A percentile compares a stretch with the other conserved stretches of the same genome.
Evolutionary conservation across 2,113 vertebrate genomes (phyloP).

Genomic region (Malurus melanocephalus): DNA sequence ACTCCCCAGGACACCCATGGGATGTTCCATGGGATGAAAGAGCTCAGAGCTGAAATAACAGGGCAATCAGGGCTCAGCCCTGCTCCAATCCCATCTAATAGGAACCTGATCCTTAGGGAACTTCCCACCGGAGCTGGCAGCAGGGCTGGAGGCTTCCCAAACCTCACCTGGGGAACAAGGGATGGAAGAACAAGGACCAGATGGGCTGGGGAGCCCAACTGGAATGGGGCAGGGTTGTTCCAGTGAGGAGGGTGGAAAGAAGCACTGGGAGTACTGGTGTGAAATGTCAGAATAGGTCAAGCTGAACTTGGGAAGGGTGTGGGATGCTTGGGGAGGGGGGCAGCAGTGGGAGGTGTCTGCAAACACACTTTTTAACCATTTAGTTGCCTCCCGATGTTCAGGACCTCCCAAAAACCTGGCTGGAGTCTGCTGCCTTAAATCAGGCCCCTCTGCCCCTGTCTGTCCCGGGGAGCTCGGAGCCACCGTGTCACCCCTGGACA

Average conservation of each 20-base stretch:
- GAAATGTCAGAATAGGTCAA: not conserved
- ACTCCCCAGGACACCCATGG: not conserved
- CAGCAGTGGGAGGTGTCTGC: not conserved
- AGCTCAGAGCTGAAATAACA: not conserved
- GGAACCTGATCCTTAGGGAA: not conserved
- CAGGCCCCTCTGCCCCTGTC: not conserved
- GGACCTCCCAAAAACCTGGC: not conserved
- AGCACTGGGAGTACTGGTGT: not conserved
- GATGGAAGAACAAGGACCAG: not conserved
- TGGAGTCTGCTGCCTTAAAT: fast-evolving
- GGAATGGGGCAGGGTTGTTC: fast-evolving
- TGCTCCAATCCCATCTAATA: not conserved
- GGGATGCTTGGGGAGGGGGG: not conserved
- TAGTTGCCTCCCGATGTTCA: not conserved
- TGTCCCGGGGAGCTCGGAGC: fast-evolving
- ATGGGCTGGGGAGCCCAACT: not conserved
- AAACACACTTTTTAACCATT: not conserved
- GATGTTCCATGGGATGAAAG: not conserved
- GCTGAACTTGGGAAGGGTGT: not conserved
- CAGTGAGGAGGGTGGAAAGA: not conserved
- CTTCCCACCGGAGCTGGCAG: not conserved
- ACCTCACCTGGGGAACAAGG: not conserved
- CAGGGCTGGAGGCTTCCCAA: not conserved
- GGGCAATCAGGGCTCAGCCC: not conserved
- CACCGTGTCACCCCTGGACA: not conserved